Base-by-base conservation (phyloP, 2,113 vertebrate genomes). In the Oncorhynchus gorbuscha region DNA sequence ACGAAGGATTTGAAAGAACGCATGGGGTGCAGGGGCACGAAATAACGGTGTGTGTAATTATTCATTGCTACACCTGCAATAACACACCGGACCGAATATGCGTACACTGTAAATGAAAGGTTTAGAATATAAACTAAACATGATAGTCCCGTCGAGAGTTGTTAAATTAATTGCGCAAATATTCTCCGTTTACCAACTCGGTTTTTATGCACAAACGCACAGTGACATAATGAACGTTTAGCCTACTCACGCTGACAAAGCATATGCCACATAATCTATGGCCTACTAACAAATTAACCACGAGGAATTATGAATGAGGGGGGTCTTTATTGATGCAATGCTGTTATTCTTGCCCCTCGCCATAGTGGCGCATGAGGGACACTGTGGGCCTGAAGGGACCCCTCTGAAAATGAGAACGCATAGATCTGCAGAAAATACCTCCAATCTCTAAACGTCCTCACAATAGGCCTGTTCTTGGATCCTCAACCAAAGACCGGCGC, bases 31-130 rank as follows among this genome's bases (percentile, higher is more conserved):
- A 28, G 51, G 5, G 62, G 67, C 72, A 81, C 73, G n/a, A 26
- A 70, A 55, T 51, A 14, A 76, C 24, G 28, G 62, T 59, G 14
- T 73, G n/a, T 62, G 24, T 69, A 80, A 76, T 72, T 77, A 76
- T 4, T 61, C 76, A 28, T 68, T 59, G 14, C 80, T 78, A 77
- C 85, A 90, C 85, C 86, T 89, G 86, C 80, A 84, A 73, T 3
- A 87, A 87, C 81, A 83, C 75, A 3, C 48, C 61, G 64, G 61
- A 72, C 65, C 16, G 69, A 66, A 75, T 69, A 14, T 64, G 76
- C 76, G 26, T 61, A 24, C 62, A 69, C 28, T 20, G 18, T 39
- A 39, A 69, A 39, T n/a, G 1, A 39, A 69, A 6, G 67, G 11
- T 69, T 70, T 45, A 49, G 18, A 22, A 30, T 20, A 48, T 22